These are phyloP conservation scores for Rachycentron canadum DNA, from an alignment of 2,797 vertebrate species.

Conservation along the genomic window DNA sequence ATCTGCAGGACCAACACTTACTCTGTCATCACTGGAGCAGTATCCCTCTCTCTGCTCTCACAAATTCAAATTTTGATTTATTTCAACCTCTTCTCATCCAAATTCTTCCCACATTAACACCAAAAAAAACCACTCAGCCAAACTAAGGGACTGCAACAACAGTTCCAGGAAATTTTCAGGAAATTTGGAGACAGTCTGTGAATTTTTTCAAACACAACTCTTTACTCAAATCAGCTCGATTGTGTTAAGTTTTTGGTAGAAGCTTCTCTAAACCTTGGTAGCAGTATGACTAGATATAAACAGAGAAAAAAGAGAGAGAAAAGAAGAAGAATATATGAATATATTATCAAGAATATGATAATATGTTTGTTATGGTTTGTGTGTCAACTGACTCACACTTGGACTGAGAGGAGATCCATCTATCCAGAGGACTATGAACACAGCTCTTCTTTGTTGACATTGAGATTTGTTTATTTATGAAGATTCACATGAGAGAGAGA, in stretches of 20 bases:
- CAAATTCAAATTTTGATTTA: conserved; percentile 1
- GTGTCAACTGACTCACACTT: background rate
- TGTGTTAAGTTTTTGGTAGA: background rate
- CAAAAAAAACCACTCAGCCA: background rate
- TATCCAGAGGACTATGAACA: background rate
- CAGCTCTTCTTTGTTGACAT: conserved; percentile 18
- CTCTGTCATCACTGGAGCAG: conserved; percentile 25
- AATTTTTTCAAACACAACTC: background rate
- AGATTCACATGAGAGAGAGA: background rate
- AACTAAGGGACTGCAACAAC: background rate
- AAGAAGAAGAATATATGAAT: too few species aligned
- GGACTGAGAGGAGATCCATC: background rate
- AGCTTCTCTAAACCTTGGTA: background rate
- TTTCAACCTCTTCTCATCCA: background rate
- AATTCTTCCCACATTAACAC: background rate
- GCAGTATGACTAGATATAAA: background rate
- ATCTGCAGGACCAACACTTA: conserved; percentile 53
- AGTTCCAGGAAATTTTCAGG: background rate
- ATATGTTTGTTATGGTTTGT: too few species aligned
- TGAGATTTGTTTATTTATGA: conserved; percentile 12
- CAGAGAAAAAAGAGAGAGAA: too few species aligned
- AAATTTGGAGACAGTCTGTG: too few species aligned
- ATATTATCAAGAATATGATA: background rate
- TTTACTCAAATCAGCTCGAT: background rate
- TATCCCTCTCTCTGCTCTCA: conserved; percentile 1